phyloP scores from a whole-genome alignment of 2,113 vertebrate genomes.

The Rhodinocichla rosea region DNA sequence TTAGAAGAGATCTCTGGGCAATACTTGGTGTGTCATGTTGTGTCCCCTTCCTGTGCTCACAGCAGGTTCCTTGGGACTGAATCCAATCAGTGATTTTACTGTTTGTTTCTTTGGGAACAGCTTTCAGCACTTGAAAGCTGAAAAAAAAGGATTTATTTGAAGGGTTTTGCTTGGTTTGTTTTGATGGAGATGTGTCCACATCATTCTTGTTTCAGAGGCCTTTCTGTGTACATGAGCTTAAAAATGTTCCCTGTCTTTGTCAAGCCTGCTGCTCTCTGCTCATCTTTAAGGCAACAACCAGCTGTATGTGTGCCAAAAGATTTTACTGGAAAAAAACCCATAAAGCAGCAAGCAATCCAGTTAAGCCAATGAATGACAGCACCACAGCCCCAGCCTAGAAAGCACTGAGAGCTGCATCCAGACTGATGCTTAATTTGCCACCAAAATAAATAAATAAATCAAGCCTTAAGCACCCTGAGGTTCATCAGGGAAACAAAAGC shows the following conservation, averaged over 20 bases:
- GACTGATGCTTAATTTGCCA: conserved; percentile 8
- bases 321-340: neutral
- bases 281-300: neutral
- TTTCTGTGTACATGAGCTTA: neutral
- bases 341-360: conserved; percentile 43
- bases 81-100: neutral
- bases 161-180: neutral
- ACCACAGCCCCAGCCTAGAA: neutral
- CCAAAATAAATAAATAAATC: conserved; percentile 40
- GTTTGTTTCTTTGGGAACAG: neutral
- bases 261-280: neutral
- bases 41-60: neutral
- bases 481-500: conserved; percentile 17
- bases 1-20: neutral
- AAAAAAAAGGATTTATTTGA: neutral
- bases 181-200: neutral
- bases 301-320: neutral
- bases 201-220: neutral
- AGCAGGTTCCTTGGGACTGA: neutral
- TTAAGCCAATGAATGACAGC: conserved; percentile 46
- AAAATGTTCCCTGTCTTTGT: neutral
- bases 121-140: neutral
- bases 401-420: neutral
- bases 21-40: neutral
- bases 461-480: neutral